A percentile compares a stretch with the other conserved stretches of the same genome.
phyloP scores from a whole-genome alignment of 2,797 vertebrate genomes.

The Urocyon cinereoargenteus region DNA sequence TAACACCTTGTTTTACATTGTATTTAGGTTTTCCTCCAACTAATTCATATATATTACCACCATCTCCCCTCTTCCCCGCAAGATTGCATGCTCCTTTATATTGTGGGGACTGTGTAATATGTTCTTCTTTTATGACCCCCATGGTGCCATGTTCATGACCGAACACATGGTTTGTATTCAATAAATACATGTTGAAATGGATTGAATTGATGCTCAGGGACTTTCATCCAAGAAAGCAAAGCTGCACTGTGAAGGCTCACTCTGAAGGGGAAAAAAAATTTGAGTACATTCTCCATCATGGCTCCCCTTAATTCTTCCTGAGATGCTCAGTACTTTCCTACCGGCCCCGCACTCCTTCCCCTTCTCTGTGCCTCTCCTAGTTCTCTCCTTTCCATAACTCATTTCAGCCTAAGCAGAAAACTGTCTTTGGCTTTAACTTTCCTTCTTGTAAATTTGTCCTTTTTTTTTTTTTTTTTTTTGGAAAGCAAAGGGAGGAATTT shows the following conservation, averaged over 20 bases:
- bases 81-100: neutral
- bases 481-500: neutral
- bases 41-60: neutral
- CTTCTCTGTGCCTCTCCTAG: no score
- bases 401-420: neutral
- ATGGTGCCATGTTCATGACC: neutral
- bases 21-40: neutral
- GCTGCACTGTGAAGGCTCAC: neutral
- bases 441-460: neutral
- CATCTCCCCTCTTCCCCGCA: neutral
- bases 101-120: conserved; percentile 4
- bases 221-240: neutral
- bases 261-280: neutral
- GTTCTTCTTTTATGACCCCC: conserved; percentile 48
- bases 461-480: neutral
- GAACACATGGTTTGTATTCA: conserved; percentile 56
- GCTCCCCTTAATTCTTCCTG: neutral
- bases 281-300: neutral
- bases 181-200: conserved; percentile 59
- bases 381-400: neutral
- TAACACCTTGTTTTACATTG: neutral
- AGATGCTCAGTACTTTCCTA: neutral
- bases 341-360: accelerated
- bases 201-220: conserved; percentile 56
- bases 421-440: neutral